Base-by-base conservation (phyloP, 2,888 invertebrate genomes). In the Periphyllus acericola region DNA sequence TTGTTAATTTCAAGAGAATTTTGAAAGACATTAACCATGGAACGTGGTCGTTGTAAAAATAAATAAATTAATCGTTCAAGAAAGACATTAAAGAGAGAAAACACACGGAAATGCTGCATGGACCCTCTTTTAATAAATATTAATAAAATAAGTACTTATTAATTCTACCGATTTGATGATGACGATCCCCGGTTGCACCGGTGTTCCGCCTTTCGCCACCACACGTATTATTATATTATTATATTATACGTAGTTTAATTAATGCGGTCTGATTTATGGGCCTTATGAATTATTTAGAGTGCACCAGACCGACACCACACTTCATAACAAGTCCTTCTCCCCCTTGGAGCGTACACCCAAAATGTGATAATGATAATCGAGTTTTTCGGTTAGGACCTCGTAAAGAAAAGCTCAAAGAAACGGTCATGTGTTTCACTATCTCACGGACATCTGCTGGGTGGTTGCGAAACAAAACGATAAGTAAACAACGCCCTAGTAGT, bases 111-210 rank as follows among this genome's bases (percentile, higher is more conserved):
- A 72, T 60, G 68, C 55, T 19, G 34, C 52, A 40, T 29, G 66
- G 4, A 80, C 86, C 86, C 80, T 60, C 71, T 74, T 81, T 87
- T 87, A 87, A 87, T 87, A 87, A 87, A 74, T 81, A 87, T 87
- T 87, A 87, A 87, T 87, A 81, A 87, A 87, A 87, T 87, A 87
- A 87, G 87, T 66, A 81, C 87, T 87, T 87, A 87, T 87, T 87
- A 87, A 87, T 87, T 87, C 80, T 87, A 75, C 74, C 87, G 87
- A 87, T 87, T 87, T 75, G 60, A 80, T 17, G 81, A 81, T 60
- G 60, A 66, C 81, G 74, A 36, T 55, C 36, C 79, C 52, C 60
- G 72, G 84, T 85, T 32, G 75, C 60, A 55, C 32, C 36, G 40
- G 60, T 74, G 60, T 60, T 55, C 84, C 85, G 46, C 71, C 71